phyloP scores from a whole-genome alignment of 1,140 invertebrate genomes.

The Macrosteles quadrilineatus region DNA sequence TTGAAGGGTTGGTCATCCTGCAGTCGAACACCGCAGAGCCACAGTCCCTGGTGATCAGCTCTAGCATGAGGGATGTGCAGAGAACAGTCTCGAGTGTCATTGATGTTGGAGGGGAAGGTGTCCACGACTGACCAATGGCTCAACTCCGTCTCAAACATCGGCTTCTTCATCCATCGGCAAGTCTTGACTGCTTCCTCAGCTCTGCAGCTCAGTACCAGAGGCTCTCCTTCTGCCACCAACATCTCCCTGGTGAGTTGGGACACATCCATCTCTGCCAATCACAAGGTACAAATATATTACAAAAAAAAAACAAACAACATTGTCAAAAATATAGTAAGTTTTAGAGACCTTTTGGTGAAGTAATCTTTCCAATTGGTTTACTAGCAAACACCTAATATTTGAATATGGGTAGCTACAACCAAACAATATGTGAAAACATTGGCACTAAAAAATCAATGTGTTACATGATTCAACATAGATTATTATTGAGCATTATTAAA shows the following conservation, averaged over 20 bases:
- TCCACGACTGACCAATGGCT: too few species aligned
- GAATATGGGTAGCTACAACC: too few species aligned
- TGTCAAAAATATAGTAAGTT: too few species aligned
- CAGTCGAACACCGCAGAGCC: not conserved
- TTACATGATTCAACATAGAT: too few species aligned
- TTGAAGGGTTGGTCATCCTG: not conserved
- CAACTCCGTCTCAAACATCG: not conserved
- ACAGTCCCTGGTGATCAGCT: not conserved
- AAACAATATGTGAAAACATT: too few species aligned
- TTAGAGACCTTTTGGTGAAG: too few species aligned
- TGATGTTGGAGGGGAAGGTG: not conserved
- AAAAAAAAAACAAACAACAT: too few species aligned
- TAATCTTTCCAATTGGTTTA: too few species aligned
- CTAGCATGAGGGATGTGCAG: not conserved
- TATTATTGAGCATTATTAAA: too few species aligned
- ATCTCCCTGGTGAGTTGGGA: not conserved
- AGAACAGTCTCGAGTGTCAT: constrained; percentile 10
- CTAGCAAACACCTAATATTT: too few species aligned
- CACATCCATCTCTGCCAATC: not conserved
- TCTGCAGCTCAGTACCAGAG: not conserved
- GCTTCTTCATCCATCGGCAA: not conserved
- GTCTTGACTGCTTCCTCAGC: not conserved
- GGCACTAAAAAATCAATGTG: too few species aligned
- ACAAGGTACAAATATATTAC: too few species aligned
- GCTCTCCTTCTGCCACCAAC: not conserved